A percentile compares a stretch with the other conserved stretches of the same genome.
These are phyloP conservation scores for Myotis davidii DNA, from an alignment of 2,113 vertebrate species.

Conservation along the genomic window DNA sequence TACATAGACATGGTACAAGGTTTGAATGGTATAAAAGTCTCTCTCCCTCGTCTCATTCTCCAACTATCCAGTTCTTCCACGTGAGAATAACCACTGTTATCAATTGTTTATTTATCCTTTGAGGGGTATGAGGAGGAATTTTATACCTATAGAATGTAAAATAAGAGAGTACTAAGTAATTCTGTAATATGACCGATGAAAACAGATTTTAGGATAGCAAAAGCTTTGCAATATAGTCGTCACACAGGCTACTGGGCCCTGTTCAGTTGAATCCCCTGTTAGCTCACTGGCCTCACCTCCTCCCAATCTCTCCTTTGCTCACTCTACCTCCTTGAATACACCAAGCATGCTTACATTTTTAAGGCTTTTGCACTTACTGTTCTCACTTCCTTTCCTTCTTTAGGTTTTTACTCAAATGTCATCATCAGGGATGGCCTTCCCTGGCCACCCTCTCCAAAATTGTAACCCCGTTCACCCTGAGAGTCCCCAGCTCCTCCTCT, in stretches of 20 bases:
- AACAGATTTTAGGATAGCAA: not conserved
- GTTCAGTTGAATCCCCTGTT: not conserved
- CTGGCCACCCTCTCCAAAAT: not conserved
- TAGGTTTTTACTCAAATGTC: not conserved
- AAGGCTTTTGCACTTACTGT: not conserved
- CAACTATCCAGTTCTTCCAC: not conserved
- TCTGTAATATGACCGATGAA: conserved; percentile 19
- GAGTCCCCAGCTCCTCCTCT: not conserved
- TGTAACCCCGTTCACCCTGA: not conserved
- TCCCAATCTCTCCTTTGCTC: not conserved
- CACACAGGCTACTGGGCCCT: not conserved
- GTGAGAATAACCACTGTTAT: not conserved
- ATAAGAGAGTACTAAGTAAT: not conserved
- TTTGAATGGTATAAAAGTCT: not conserved
- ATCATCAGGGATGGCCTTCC: not conserved
- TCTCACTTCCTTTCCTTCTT: not conserved
- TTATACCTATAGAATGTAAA: not conserved
- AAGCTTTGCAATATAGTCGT: not conserved
- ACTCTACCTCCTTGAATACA: not conserved
- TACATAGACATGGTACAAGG: not conserved
- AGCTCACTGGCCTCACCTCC: not conserved
- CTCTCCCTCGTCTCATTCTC: not conserved
- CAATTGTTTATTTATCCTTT: not conserved
- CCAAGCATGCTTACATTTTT: too few species aligned
- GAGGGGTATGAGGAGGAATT: not conserved